phyloP scores from a whole-genome alignment of 2,113 vertebrate genomes.

The Gymnobelideus leadbeateri region DNA sequence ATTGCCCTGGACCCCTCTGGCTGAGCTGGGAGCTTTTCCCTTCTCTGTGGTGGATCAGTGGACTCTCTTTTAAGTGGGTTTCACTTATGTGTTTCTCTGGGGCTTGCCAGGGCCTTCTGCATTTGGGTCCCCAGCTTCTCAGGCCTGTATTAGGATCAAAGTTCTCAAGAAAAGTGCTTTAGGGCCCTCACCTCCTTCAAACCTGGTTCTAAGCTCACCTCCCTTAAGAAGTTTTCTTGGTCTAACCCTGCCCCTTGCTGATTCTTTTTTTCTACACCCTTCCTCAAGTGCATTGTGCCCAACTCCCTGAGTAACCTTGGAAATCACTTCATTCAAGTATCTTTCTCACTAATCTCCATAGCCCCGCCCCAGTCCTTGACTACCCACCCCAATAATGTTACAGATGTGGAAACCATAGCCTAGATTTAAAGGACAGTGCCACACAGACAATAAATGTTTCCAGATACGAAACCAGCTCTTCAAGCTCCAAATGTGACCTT shows the following conservation, averaged over 20 bases:
- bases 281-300: neutral
- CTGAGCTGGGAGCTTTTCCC: neutral
- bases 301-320: neutral
- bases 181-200: neutral
- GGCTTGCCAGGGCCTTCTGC: conserved; percentile 32
- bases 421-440: neutral
- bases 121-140: neutral
- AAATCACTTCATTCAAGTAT: neutral
- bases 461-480: neutral
- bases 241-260: neutral
- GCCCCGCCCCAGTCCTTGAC: neutral
- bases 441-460: neutral
- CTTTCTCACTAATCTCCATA: neutral
- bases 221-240: conserved; percentile 3
- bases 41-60: neutral
- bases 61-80: neutral
- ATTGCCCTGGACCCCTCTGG: neutral
- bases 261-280: neutral
- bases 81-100: neutral
- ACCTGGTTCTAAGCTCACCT: neutral
- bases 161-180: neutral
- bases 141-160: neutral
- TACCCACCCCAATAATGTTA: neutral
- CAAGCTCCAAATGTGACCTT: neutral
- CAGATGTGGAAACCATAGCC: neutral